Conservation (phyloP, 2,888 invertebrate genomes). For the Isoperla grammatica region DNA sequence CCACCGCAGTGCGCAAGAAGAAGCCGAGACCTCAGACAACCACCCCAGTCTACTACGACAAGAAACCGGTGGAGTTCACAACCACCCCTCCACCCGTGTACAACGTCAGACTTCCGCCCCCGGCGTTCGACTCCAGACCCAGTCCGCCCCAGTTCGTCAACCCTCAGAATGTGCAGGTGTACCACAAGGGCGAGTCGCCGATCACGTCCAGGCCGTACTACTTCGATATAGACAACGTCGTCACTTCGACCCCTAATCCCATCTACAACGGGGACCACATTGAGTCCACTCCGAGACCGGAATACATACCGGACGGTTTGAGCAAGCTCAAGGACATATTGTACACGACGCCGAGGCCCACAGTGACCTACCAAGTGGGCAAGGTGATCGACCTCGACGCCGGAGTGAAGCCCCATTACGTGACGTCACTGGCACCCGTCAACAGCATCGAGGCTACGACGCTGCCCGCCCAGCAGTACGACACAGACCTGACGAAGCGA, state of each 20-base stretch:
- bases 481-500: conserved; percentile 11
- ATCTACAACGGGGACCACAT: conserved; percentile 20
- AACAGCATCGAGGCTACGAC: conserved; percentile 9
- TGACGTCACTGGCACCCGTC: conserved; percentile 7
- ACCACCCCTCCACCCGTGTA: conserved; percentile 11
- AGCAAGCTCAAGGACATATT: conserved; percentile 17
- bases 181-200: conserved; percentile 19
- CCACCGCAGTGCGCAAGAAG: conserved; percentile 20
- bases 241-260: conserved; percentile 42
- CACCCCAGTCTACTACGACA: conserved; percentile 37
- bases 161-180: conserved; percentile 21
- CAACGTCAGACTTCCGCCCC: conserved; percentile 3
- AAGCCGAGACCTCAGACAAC: conserved; percentile 41
- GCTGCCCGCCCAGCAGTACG: conserved; percentile 11
- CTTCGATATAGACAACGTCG: conserved; percentile 25
- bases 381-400: not conserved
- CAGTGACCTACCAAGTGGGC: not conserved
- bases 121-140: not conserved
- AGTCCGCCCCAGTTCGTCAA: conserved; percentile 10
- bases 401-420: not conserved
- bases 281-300: conserved; percentile 10
- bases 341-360: not conserved
- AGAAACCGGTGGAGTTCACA: not conserved
- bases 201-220: conserved; percentile 11
- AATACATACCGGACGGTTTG: conserved; percentile 15